phyloP scores from a whole-genome alignment of 1,140 invertebrate genomes.

The Ooceraea biroi region DNA sequence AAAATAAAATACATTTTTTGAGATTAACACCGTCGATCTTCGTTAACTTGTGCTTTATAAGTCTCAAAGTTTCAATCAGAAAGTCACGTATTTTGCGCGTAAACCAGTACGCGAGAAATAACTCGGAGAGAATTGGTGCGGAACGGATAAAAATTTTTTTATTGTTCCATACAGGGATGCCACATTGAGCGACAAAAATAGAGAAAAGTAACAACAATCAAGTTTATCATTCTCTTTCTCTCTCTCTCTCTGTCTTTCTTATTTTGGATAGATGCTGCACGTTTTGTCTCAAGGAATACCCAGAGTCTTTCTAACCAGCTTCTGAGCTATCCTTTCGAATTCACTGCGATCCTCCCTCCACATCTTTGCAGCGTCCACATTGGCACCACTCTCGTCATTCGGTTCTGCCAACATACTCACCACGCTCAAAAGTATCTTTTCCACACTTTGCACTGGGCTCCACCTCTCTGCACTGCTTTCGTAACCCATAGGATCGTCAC shows the following conservation, averaged over 20 bases:
- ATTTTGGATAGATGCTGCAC: slow-evolving; percentile 23
- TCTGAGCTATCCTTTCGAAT: slow-evolving; percentile 97
- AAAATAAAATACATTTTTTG: slow-evolving; percentile 79
- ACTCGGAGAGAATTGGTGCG: not conserved
- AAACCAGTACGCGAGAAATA: not conserved
- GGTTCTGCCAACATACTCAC: slow-evolving; percentile 99
- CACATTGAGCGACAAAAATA: not conserved
- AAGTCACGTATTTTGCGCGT: not conserved
- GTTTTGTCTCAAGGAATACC: slow-evolving; percentile 86
- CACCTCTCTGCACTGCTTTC: slow-evolving; percentile 98
- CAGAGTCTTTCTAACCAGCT: slow-evolving; percentile 96
- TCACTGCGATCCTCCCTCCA: slow-evolving; percentile 98
- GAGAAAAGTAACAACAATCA: slow-evolving; percentile 51
- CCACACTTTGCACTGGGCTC: slow-evolving; percentile 99
- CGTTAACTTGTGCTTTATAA: not conserved
- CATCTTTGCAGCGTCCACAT: slow-evolving; percentile 99
- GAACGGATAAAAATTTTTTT: slow-evolving; percentile 57
- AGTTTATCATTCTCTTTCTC: not conserved
- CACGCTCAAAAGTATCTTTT: slow-evolving; percentile 99
- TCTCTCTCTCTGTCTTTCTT: not conserved
- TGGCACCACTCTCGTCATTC: slow-evolving; percentile 99
- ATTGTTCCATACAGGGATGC: slow-evolving; percentile 44
- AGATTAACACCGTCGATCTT: slow-evolving; percentile 44
- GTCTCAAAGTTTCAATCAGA: not conserved
- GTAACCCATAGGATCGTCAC: slow-evolving; percentile 99